These are phyloP conservation scores for Limnephilus rhombicus DNA, from an alignment of 2,888 invertebrate species.

Conservation along the genomic window DNA sequence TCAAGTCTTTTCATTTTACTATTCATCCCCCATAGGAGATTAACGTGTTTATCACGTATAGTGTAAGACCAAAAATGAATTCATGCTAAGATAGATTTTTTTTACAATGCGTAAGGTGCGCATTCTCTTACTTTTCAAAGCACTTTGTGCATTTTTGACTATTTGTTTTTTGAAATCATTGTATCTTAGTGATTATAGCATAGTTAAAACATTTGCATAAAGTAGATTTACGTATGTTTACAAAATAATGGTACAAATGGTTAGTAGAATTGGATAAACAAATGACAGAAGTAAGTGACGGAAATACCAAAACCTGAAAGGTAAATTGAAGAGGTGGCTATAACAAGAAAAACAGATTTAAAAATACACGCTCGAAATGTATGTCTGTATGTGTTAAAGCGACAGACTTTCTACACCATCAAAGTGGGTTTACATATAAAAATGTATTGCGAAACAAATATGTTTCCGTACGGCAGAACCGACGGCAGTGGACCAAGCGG, in stretches of 20 bases:
- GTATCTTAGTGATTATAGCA: background rate
- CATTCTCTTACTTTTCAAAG: too few relatives aligned
- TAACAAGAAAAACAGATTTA: background rate
- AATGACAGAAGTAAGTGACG: background rate
- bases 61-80: too few relatives aligned
- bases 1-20: too few relatives aligned
- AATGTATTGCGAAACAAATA: slow-evolving; percentile 54
- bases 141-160: too few relatives aligned
- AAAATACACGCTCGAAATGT: background rate
- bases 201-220: too few relatives aligned
- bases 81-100: too few relatives aligned
- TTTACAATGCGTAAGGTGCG: too few relatives aligned
- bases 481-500: slow-evolving; percentile 15
- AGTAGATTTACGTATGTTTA: too few relatives aligned
- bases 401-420: slow-evolving; percentile 40
- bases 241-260: background rate
- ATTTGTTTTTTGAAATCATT: background rate
- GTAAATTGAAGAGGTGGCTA: background rate
- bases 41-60: too few relatives aligned
- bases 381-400: slow-evolving; percentile 10
- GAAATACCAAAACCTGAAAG: background rate
- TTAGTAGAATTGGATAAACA: background rate
- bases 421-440: slow-evolving; percentile 47
- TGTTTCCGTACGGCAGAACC: slow-evolving; percentile 21
- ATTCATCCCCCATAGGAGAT: too few relatives aligned